Base-by-base conservation (phyloP, 2,888 invertebrate species). In the Rutpela maculata region DNA sequence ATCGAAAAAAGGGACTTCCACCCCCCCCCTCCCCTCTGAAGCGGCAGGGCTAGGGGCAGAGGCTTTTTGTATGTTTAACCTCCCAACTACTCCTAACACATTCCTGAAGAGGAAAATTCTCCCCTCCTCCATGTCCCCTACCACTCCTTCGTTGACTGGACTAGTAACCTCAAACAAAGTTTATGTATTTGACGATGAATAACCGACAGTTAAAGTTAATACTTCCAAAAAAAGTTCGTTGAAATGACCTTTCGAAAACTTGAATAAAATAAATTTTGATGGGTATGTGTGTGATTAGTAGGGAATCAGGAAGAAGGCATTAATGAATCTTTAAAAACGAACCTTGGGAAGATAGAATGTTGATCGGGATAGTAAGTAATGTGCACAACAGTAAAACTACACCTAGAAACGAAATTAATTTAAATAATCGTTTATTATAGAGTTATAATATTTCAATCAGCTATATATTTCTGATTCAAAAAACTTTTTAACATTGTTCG, bases 351-450 rank as follows among this genome's bases (percentile, higher is more conserved):
- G 78, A 80, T 63, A 79, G 82, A 82, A 77, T 84, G 81, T 79
- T 83, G 84, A 80, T 81, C 83, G 75, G 84, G 84, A 85, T 83
- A 85, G 85, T 85, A 86, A 85, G 83, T 85, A 83, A 86, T 85
- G 83, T 86, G 86, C 83, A 86, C 86, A 83, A 86, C 82, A 82
- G 85, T 85, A 84, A 86, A 85, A 85, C 85, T 86, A 86, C 84
- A 86, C 86, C 86, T 86, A 86, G 83, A 85, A 85, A 86, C 82
- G 83, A 86, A 86, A 85, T 75, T 79, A 77, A 78, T 84, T 81
- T 84, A 83, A 85, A 84, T 84, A 84, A 84, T 77, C 70, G 69
- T 78, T 81, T 78, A 81, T 80, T 79, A 75, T 80, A 81, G 77
- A 79, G 71, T 75, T 77, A 75, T 75, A 78, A 81, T 81, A 77